Percentiles rank a stretch among this genome's conserved stretches.
phyloP scores from a whole-genome alignment of 2,113 vertebrate species.

The Chlamydotis undulata region DNA sequence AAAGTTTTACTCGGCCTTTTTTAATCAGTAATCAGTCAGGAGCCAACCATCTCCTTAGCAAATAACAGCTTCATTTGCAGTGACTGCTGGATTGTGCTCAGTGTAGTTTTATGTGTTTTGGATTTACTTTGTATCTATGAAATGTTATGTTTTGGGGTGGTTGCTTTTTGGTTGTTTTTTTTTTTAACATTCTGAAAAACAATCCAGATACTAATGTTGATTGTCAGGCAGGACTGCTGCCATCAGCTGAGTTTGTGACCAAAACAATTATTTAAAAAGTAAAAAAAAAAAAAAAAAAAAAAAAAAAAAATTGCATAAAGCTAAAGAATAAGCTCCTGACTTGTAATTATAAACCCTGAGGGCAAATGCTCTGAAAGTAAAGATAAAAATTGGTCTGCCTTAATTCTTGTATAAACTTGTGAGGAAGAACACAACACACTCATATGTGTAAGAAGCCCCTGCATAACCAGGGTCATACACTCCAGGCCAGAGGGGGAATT shows the following conservation, averaged over 20 bases:
- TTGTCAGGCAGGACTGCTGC: background rate
- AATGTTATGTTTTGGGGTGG: background rate
- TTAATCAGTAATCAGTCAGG: background rate
- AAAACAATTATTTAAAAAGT: background rate
- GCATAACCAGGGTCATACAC: background rate
- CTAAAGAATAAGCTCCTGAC: constrained; percentile 5
- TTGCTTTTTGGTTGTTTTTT: background rate
- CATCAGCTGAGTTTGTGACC: background rate
- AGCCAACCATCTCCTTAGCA: background rate
- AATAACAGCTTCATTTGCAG: background rate
- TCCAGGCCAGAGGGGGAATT: background rate
- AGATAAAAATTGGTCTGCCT: background rate
- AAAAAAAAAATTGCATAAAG: background rate
- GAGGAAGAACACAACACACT: background rate
- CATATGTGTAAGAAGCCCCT: background rate
- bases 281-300: background rate
- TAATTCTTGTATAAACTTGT: background rate
- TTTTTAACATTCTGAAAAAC: constrained; percentile 1
- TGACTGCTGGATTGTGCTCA: background rate
- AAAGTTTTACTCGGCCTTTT: constrained; percentile 14
- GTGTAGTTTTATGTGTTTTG: background rate
- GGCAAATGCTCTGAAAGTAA: background rate
- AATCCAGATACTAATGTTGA: background rate
- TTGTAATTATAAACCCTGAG: background rate
- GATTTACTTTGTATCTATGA: background rate